Evolutionary conservation across 2,888 invertebrate species (phyloP), one percentile per base, ranked within the genome.

Genomic region (Tridacna gigas): DNA sequence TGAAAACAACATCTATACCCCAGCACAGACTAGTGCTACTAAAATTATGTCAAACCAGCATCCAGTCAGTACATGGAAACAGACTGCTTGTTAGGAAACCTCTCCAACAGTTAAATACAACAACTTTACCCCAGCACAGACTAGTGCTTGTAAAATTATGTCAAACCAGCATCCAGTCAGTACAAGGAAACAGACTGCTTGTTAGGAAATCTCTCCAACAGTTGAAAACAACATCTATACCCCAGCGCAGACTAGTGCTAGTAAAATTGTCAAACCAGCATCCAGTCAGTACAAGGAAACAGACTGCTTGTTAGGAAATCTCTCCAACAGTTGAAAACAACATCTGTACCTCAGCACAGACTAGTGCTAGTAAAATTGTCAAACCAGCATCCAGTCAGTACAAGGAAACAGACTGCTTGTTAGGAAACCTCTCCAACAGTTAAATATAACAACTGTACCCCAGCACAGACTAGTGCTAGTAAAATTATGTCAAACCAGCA

Each of bases 241-340:
- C 61, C n/a, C 7, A 61, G 61, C 61, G n/a, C n/a, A 61, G 61
- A 61, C 61, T 61, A 61, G 61, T 61, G 61, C 61, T 61, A 61
- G 61, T 61, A 22, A 61, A 20, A 61, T 0, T 15, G n/a, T 15
- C 37, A 61, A n/a, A 61, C 61, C n/a, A 61, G 61, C 61, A 61
- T n/a, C 61, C 15, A 61, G 61, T 61, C 7, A 20, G 61, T 61
- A 61, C 61, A n/a, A 20, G 61, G 61, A 61, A 12, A 61, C 61
- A 61, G n/a, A 37, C 37, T 37, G 37, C 7, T 37, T 4, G 37
- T 37, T 4, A 37, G 37, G 37, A 37, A 7, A 7, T 37, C 2
- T 2, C 7, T 4, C 37, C n/a, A n/a, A 37, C 37, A 37, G 37
- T 37, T 37, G 37, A 37, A 37, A 4, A 37, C 37, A 37, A 37